Conservation (phyloP, 1,140 invertebrate genomes). For the Drosophila murphyi region DNA sequence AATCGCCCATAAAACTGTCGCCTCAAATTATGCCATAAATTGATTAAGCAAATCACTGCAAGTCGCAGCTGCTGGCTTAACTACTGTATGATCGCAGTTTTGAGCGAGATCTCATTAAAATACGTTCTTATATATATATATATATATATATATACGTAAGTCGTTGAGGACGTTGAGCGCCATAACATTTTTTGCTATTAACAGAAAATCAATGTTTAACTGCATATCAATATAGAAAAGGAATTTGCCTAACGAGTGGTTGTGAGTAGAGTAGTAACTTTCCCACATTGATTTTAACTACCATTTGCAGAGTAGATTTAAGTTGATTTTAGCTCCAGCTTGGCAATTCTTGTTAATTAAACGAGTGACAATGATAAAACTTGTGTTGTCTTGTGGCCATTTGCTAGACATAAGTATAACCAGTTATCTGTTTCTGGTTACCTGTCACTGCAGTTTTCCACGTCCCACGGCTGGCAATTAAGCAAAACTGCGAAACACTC, state of each 20-base stretch:
- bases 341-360: conserved; percentile 61
- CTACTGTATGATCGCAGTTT: neutral
- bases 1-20: conserved; percentile 45
- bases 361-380: conserved; percentile 63
- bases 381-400: conserved; percentile 26
- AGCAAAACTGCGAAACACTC: conserved; percentile 25
- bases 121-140: neutral
- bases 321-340: neutral
- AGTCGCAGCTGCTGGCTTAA: conserved; percentile 16
- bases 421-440: conserved; percentile 40
- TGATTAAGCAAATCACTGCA: conserved; percentile 43
- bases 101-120: neutral
- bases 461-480: conserved; percentile 43
- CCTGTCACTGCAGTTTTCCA: conserved; percentile 11
- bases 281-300: neutral
- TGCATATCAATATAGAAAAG: no score
- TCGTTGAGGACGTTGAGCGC: no score
- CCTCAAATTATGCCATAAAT: conserved; percentile 52
- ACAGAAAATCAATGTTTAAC: neutral
- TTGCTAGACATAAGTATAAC: conserved; percentile 42
- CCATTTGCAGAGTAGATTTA: conserved; percentile 6
- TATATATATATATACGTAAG: neutral
- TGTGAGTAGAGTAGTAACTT: neutral
- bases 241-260: no score
- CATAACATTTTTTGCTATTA: no score